Evolutionary conservation across 2,888 invertebrate species (phyloP).

Genomic region (Spodoptera exigua): DNA sequence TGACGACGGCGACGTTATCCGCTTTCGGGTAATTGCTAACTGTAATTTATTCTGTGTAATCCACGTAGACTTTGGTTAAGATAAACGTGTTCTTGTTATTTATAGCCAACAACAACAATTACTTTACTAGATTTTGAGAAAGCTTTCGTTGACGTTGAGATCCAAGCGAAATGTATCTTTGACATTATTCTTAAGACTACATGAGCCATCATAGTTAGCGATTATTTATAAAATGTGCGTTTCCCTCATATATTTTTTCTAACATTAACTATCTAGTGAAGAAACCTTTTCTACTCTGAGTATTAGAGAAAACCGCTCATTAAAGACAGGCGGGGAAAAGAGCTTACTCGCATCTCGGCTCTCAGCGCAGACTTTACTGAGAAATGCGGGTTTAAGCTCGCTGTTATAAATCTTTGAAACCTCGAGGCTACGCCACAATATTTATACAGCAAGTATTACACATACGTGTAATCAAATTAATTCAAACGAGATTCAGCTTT

Average conservation of each 20-base stretch:
- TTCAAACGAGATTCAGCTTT: too few species aligned
- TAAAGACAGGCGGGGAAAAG: conserved; percentile 25
- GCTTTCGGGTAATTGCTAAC: conserved; percentile 11
- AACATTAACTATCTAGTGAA: conserved; percentile 12
- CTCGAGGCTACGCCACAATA: conserved; percentile 1
- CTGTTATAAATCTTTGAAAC: conserved; percentile 29
- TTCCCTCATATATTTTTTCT: conserved; percentile 15
- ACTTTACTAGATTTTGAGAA: conserved; percentile 5
- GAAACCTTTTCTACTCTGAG: conserved; percentile 2
- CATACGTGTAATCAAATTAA: too few species aligned
- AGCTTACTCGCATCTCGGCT: conserved; percentile 27
- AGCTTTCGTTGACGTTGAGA: conserved; percentile 6
- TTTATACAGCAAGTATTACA: too few species aligned
- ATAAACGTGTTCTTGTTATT: conserved; percentile 39
- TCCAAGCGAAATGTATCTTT: too few species aligned
- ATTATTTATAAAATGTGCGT: conserved; percentile 1
- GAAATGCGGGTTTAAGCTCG: conserved; percentile 23
- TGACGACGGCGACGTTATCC: conserved; percentile 25
- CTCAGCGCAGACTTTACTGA: conserved; percentile 15
- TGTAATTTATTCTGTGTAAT: conserved; percentile 34
- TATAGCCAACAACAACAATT: conserved; percentile 23
- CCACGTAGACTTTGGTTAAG: conserved; percentile 7
- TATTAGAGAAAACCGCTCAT: conserved; percentile 32
- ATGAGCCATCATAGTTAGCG: not conserved
- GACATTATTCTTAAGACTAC: too few species aligned